These are phyloP conservation scores for Erythrocercus mccallii DNA, from an alignment of 2,113 vertebrate genomes.

Conservation along the genomic window DNA sequence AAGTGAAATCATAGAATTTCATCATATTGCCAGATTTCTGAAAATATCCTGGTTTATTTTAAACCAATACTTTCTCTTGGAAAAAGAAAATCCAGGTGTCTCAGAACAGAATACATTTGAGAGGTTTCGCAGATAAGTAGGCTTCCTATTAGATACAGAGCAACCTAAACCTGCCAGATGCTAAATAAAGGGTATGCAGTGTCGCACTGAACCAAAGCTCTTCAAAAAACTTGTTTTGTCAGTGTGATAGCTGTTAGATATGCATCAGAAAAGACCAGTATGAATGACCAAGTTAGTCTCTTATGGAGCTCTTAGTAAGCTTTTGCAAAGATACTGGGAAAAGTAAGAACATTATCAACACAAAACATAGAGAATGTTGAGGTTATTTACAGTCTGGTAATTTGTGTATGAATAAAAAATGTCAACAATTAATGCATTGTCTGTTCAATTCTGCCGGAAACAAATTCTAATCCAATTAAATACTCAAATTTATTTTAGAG, in stretches of 20 bases:
- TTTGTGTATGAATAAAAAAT: neutral
- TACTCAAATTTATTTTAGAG: neutral
- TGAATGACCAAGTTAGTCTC: neutral
- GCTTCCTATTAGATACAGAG: neutral
- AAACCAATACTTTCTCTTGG: neutral
- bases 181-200: neutral
- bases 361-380: neutral
- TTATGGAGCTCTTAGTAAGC: neutral
- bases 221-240: neutral
- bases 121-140: neutral
- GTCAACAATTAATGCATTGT: neutral
- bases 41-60: neutral
- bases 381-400: neutral
- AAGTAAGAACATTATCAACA: neutral
- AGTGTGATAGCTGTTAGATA: neutral
- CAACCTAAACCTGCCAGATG: neutral
- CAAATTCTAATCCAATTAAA: neutral
- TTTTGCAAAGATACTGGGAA: neutral
- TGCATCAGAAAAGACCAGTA: neutral
- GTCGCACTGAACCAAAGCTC: neutral
- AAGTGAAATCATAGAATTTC: neutral
- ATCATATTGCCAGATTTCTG: neutral
- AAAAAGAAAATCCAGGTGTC: neutral
- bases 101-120: neutral
- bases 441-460: neutral